These are phyloP conservation scores for Tonatia bakeri DNA, from an alignment of 2,113 vertebrate genomes.

Conservation along the genomic window DNA sequence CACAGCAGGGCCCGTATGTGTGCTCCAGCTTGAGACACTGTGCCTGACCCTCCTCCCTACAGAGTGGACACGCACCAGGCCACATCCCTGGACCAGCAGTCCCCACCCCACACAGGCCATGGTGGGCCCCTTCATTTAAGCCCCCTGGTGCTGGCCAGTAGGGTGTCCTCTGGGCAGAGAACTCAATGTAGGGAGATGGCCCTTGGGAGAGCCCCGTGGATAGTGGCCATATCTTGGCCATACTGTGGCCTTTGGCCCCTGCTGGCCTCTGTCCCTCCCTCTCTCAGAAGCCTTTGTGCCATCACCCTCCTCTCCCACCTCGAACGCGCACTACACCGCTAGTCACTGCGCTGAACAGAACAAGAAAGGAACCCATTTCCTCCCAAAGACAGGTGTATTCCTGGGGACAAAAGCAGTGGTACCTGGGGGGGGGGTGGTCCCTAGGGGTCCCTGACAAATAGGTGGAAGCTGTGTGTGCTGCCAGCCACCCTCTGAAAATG, in stretches of 20 bases:
- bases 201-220: background rate
- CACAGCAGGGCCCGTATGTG: background rate
- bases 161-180: background rate
- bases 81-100: rapidly evolving
- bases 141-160: background rate
- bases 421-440: background rate
- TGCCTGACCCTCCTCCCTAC: background rate
- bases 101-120: background rate
- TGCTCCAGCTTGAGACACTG: background rate
- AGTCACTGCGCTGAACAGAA: background rate
- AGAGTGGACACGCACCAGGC: background rate
- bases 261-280: too few relatives aligned
- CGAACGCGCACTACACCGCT: too few relatives aligned
- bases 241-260: background rate
- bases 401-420: too few relatives aligned
- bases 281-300: background rate
- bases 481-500: background rate
- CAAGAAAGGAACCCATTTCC: background rate
- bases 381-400: background rate
- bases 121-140: background rate
- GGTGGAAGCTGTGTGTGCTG: background rate
- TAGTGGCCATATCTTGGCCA: background rate
- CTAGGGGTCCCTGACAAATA: background rate
- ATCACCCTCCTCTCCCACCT: background rate
- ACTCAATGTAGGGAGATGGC: background rate